phyloP scores from a whole-genome alignment of 2,888 invertebrate genomes.

The Pristionchus fissidentatus region DNA sequence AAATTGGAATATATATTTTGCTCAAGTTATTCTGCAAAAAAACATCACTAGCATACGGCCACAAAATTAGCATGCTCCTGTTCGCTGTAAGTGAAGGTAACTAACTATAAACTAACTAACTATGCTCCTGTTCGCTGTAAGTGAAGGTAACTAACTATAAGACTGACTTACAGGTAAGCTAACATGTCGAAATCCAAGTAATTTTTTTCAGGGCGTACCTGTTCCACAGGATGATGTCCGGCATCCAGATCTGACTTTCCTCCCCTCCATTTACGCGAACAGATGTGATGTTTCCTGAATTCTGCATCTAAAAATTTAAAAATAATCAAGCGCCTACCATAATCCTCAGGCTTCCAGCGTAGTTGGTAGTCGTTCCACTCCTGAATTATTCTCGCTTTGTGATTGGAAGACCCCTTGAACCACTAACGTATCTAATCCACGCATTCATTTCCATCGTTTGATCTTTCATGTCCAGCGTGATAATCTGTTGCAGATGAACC shows the following conservation, averaged over 20 bases:
- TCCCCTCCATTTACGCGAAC: slow-evolving; percentile 44
- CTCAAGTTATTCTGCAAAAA: too few relatives aligned
- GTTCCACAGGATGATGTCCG: slow-evolving; percentile 45
- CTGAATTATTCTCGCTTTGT: not conserved
- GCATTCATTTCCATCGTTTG: slow-evolving; percentile 47
- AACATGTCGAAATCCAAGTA: too few relatives aligned
- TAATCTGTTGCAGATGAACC: slow-evolving; percentile 44
- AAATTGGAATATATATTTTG: too few relatives aligned
- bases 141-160: too few relatives aligned
- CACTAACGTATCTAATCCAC: slow-evolving; percentile 44
- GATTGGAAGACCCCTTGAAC: not conserved
- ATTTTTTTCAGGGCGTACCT: not conserved
- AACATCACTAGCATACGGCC: too few relatives aligned
- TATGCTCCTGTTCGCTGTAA: too few relatives aligned
- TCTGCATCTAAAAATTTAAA: too few relatives aligned
- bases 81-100: too few relatives aligned
- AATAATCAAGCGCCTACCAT: not conserved
- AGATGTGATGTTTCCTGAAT: slow-evolving; percentile 27
- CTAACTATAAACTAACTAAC: too few relatives aligned
- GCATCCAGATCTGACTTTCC: slow-evolving; percentile 47
- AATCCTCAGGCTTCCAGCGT: slow-evolving; percentile 33
- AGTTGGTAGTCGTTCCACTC: slow-evolving; percentile 47
- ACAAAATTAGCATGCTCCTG: too few relatives aligned
- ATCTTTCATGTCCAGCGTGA: slow-evolving; percentile 44
- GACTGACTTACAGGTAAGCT: too few relatives aligned